A percentile compares a stretch with the other conserved stretches of the same genome.
phyloP scores from a whole-genome alignment of 2,113 vertebrate genomes.

The Corydoras sp. region DNA sequence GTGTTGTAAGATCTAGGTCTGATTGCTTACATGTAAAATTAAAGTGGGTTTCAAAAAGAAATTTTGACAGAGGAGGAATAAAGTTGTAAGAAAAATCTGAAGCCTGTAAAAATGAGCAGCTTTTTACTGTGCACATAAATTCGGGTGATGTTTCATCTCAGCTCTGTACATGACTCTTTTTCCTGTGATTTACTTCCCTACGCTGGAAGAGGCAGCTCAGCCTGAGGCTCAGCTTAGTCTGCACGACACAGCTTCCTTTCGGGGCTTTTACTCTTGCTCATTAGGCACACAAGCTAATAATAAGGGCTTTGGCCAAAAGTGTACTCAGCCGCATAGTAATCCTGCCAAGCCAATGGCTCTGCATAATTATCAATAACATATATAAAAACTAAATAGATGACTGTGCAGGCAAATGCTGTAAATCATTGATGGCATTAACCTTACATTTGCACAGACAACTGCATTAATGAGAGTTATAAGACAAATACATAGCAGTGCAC shows the following conservation, averaged over 20 bases:
- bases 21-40: no score
- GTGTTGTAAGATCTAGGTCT: no score
- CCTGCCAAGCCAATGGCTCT: constrained; percentile 38
- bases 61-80: constrained; percentile 15
- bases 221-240: constrained; percentile 24
- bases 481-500: no score
- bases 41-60: no score
- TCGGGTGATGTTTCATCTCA: constrained; percentile 67
- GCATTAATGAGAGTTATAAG: no score
- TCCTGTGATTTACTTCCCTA: constrained; percentile 64
- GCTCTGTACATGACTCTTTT: constrained; percentile 59
- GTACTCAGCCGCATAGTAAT: constrained; percentile 51
- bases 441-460: no score
- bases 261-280: constrained; percentile 51
- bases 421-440: no score
- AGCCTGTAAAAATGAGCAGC: constrained; percentile 60
- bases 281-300: constrained; percentile 61
- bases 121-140: constrained; percentile 67
- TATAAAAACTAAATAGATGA: no score
- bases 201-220: constrained; percentile 30
- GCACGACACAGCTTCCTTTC: constrained; percentile 51
- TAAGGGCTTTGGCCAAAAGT: constrained; percentile 47
- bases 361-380: no score
- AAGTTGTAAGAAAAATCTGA: constrained; percentile 53
- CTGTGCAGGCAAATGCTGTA: no score